A percentile compares a stretch with the other conserved stretches of the same genome.
Conservation (phyloP, 2,113 vertebrate species). For the Tachuris rubrigastra region DNA sequence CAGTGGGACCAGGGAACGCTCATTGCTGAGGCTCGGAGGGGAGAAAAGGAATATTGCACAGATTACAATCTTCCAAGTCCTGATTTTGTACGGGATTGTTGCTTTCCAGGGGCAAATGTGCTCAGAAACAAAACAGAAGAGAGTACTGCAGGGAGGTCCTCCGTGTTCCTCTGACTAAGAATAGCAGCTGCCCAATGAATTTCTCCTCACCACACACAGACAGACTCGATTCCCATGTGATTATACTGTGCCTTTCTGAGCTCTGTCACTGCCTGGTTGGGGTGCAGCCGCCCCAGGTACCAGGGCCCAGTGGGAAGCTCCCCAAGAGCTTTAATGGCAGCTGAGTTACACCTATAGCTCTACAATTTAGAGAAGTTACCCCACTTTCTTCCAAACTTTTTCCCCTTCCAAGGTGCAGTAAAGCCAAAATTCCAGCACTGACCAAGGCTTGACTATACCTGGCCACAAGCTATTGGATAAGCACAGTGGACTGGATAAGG, state of each 20-base stretch:
- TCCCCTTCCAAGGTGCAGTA: background rate
- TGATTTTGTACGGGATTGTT: background rate
- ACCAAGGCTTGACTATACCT: background rate
- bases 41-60: background rate
- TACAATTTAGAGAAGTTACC: background rate
- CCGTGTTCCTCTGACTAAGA: background rate
- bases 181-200: background rate
- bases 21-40: rapidly evolving
- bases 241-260: rapidly evolving
- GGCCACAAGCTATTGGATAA: rapidly evolving
- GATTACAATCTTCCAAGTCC: background rate
- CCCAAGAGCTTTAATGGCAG: background rate
- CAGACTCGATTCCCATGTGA: background rate
- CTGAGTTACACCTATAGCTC: background rate
- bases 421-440: background rate
- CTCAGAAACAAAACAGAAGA: background rate
- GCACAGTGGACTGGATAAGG: background rate
- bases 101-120: background rate
- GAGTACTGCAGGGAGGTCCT: background rate
- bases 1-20: background rate
- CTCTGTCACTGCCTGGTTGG: rapidly evolving
- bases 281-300: background rate
- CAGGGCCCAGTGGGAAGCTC: background rate
- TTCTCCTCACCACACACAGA: background rate
- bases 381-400: background rate